phyloP scores from a whole-genome alignment of 2,113 vertebrate genomes.

The Nycticebus coucang region DNA sequence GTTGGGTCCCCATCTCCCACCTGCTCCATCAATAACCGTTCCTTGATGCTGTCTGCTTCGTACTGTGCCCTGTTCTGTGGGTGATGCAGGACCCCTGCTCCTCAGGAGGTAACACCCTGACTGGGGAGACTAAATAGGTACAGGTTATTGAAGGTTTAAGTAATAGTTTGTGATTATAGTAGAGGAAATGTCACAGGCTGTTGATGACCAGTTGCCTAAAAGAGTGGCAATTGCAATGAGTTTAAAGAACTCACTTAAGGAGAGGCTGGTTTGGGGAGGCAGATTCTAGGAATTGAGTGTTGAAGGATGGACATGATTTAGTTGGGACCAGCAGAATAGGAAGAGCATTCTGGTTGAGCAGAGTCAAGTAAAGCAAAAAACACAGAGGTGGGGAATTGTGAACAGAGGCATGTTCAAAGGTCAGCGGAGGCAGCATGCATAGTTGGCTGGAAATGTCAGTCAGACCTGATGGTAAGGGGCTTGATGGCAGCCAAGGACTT shows the following conservation, averaged over 20 bases:
- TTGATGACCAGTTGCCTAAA: not conserved
- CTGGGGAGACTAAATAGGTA: not conserved
- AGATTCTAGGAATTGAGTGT: not conserved
- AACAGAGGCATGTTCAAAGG: not conserved
- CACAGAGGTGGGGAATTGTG: not conserved
- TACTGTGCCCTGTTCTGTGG: not conserved
- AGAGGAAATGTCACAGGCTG: constrained; percentile 42
- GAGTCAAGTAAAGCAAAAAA: constrained; percentile 28
- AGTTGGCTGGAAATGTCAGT: not conserved
- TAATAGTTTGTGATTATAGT: constrained; percentile 49
- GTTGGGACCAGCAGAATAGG: not conserved
- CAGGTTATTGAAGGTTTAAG: not conserved
- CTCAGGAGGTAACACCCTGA: not conserved
- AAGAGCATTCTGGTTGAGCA: not conserved
- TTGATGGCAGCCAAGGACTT: not conserved
- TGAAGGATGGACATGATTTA: not conserved
- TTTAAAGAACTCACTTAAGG: constrained; percentile 20
- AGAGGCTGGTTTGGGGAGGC: constrained; percentile 15
- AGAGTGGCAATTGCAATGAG: not conserved
- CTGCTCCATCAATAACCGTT: not conserved
- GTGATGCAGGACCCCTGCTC: not conserved
- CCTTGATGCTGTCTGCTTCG: not conserved
- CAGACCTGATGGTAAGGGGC: not conserved
- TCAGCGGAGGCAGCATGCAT: not conserved
- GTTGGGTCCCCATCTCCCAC: not conserved